Percentiles rank a stretch among this genome's conserved stretches.
These are phyloP conservation scores for Chrysomela aeneicollis DNA, from an alignment of 2,888 invertebrate genomes.

Conservation along the genomic window DNA sequence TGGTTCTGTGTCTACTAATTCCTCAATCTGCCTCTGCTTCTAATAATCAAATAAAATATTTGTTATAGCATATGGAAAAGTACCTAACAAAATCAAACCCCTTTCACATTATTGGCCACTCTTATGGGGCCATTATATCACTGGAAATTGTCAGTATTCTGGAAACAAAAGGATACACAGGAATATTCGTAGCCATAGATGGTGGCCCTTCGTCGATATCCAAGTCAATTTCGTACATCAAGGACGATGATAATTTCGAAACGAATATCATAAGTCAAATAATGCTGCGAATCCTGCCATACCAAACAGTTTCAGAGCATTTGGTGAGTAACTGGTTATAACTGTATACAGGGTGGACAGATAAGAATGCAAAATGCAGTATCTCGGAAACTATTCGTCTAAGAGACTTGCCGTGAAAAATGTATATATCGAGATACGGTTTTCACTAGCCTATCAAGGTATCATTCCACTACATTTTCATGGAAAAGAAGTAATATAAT, in stretches of 20 bases:
- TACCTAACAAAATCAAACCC: neutral
- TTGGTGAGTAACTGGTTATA: neutral
- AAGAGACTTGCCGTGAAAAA: too few species aligned
- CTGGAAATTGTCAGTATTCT: neutral
- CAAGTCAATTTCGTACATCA: neutral
- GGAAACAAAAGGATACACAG: neutral
- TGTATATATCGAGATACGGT: too few species aligned
- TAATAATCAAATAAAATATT: neutral
- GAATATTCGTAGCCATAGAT: neutral
- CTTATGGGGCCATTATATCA: neutral
- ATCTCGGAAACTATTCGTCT: too few species aligned
- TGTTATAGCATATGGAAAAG: neutral
- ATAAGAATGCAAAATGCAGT: too few species aligned
- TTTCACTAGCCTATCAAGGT: too few species aligned
- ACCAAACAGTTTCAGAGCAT: neutral
- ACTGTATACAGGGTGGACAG: too few species aligned
- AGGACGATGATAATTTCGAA: neutral
- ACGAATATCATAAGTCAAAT: neutral
- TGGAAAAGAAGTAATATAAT: too few species aligned
- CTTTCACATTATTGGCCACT: neutral
- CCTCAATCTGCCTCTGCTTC: too few species aligned
- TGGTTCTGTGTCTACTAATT: too few species aligned
- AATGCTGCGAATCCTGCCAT: neutral
- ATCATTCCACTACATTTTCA: too few species aligned
- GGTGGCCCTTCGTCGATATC: neutral